Percentiles rank a stretch among this genome's conserved stretches.
Conservation (phyloP, 2,888 invertebrate species). For the Lycocerus yunnanus region DNA sequence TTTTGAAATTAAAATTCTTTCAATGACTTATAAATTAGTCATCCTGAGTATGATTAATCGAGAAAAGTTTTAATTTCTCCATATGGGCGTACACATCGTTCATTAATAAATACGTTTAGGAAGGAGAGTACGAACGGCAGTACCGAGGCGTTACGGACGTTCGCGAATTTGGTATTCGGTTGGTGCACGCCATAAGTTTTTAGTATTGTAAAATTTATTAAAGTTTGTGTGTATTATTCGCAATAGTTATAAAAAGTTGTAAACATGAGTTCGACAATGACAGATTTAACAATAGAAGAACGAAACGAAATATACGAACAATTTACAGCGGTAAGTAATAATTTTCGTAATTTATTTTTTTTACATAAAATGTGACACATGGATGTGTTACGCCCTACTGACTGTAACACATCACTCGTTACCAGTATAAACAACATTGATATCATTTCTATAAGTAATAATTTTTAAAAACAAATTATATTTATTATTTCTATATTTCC, state of each 20-base stretch:
- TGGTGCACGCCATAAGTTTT: neutral
- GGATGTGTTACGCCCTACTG: conserved; percentile 23
- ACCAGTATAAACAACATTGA: conserved; percentile 2
- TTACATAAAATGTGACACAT: conserved; percentile 15
- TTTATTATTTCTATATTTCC: neutral
- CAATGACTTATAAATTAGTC: neutral
- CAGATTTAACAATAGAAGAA: conserved; percentile 67
- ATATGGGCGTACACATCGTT: neutral
- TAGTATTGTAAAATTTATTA: neutral
- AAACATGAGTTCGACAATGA: neutral
- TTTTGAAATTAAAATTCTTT: neutral
- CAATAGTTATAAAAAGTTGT: neutral
- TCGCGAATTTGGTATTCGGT: neutral
- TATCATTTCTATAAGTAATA: neutral
- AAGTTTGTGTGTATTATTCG: neutral
- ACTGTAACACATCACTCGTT: conserved; percentile 1
- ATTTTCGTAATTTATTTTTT: neutral
- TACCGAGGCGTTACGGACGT: neutral
- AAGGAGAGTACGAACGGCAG: neutral
- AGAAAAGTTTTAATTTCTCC: neutral
- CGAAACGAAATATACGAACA: conserved; percentile 76
- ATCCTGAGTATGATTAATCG: neutral
- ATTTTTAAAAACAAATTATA: neutral
- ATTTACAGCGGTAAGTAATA: conserved; percentile 69
- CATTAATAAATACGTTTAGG: neutral